Base-by-base conservation (phyloP, 2,113 vertebrate species). In the Balaeniceps rex region DNA sequence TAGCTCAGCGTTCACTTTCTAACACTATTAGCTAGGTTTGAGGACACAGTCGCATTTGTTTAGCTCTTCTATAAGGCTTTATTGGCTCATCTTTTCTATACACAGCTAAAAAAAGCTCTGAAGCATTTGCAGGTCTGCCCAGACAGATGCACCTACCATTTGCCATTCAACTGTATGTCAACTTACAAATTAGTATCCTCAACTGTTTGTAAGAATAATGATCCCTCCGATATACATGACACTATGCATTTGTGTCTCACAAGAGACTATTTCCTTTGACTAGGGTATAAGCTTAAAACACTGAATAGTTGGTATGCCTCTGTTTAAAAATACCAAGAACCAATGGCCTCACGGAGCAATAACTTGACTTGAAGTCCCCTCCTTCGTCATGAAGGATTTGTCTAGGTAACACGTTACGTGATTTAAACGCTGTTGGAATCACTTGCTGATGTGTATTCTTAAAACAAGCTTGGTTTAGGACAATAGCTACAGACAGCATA, bases 131-230 rank as follows among this genome's bases (percentile, higher is more conserved):
- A 71, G 58, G 36, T 47, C 75, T 76, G 72, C 14, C 31, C 14
- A 81, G 71, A 51, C n/a, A 54, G 42, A 40, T 22, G 26, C 7
- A 49, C 15, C 31, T 14, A 42, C 16, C 33, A 5, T 19, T 7
- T 64, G 44, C 40, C 36, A 13, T 51, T 40, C 42, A n/a, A 12
- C 26, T 58, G 7, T 6, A 57, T 2, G 1, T 55, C 17, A 69
- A 2, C 36, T 70, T 88, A 1, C 10, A 31, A 57, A 42, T 38
- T 15, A n/a, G 21, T 5, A 75, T 19, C 49, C 55, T 55, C 55
- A 55, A 7, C 2, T n/a, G 36, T 14, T 19, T 5, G 1, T 23
- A 29, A 51, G 21, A 81, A 18, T 9, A 24, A n/a, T 2, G 0
- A 65, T 44, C 69, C 26, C n/a, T 42, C 33, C 47, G 3, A 12